These are phyloP conservation scores for Panagrolaimus sp. DNA, from an alignment of 1,140 invertebrate species.

Conservation along the genomic window DNA sequence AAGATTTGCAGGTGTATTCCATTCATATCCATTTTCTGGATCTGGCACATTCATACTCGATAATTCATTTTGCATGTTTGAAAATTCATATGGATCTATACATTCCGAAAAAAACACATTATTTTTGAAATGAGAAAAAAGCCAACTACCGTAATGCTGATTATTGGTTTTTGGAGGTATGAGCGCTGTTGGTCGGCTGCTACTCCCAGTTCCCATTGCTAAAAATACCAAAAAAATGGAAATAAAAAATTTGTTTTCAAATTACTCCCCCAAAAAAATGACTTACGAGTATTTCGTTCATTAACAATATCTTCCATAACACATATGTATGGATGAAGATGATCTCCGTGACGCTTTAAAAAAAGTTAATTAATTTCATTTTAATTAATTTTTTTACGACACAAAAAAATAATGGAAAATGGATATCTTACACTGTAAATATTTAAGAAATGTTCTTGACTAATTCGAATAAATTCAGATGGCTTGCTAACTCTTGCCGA, in stretches of 20 bases:
- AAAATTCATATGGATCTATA: conserved; percentile 18
- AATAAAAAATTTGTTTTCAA: background rate
- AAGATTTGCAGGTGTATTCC: conserved; percentile 28
- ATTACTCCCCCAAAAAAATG: background rate
- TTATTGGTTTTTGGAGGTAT: no score
- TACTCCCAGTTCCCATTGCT: no score
- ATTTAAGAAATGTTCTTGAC: conserved; percentile 47
- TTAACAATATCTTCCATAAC: conserved; percentile 54
- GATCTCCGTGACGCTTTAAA: conserved; percentile 57
- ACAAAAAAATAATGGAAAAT: conserved; percentile 1
- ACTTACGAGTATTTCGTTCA: conserved; percentile 33
- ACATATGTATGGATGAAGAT: conserved; percentile 51
- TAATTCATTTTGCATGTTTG: conserved; percentile 20
- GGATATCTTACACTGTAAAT: conserved; percentile 46
- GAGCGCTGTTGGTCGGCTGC: no score
- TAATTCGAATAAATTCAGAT: conserved; percentile 51
- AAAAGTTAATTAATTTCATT: background rate
- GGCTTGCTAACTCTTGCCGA: conserved; percentile 46
- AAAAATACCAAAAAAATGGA: no score
- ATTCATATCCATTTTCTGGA: conserved; percentile 17
- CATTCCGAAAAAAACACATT: background rate
- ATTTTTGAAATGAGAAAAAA: conserved; percentile 3
- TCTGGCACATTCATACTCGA: background rate
- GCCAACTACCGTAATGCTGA: background rate
- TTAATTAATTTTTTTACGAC: conserved; percentile 18